Conservation (phyloP, 2,113 vertebrate species). For the Equus quagga region DNA sequence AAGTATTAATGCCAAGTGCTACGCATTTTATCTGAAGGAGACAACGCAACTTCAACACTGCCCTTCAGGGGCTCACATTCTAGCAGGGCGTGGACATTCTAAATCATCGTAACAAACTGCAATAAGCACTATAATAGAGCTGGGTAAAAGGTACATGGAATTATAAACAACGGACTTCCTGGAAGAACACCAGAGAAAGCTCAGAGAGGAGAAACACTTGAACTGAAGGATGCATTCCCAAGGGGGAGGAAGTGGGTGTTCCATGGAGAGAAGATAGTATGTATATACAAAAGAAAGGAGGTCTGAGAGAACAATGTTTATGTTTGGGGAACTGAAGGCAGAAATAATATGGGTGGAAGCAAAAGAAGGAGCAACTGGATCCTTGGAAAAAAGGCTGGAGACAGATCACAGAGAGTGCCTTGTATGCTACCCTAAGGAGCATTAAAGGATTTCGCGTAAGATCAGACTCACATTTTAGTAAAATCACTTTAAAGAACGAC, state of each 20-base stretch:
- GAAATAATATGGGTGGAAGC: background rate
- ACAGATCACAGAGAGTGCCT: background rate
- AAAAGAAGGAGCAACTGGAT: background rate
- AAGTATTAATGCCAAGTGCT: background rate
- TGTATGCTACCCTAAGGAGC: background rate
- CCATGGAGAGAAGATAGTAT: background rate
- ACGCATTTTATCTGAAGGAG: background rate
- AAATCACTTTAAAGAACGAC: constrained; percentile 14
- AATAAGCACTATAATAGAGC: background rate
- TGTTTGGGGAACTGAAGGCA: background rate
- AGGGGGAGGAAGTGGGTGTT: background rate
- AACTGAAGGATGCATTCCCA: background rate
- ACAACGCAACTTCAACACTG: background rate
- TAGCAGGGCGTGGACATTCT: background rate
- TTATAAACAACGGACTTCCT: background rate
- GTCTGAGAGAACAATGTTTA: background rate
- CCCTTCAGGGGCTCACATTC: background rate
- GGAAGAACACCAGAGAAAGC: background rate
- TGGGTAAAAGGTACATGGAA: background rate
- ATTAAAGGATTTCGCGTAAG: constrained; percentile 34
- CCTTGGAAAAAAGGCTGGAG: background rate
- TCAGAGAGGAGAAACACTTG: background rate
- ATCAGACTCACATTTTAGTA: background rate
- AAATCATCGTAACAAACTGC: background rate
- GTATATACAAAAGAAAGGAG: background rate